Conservation (phyloP, 2,888 invertebrate species). For the Pachydiplax longipennis region DNA sequence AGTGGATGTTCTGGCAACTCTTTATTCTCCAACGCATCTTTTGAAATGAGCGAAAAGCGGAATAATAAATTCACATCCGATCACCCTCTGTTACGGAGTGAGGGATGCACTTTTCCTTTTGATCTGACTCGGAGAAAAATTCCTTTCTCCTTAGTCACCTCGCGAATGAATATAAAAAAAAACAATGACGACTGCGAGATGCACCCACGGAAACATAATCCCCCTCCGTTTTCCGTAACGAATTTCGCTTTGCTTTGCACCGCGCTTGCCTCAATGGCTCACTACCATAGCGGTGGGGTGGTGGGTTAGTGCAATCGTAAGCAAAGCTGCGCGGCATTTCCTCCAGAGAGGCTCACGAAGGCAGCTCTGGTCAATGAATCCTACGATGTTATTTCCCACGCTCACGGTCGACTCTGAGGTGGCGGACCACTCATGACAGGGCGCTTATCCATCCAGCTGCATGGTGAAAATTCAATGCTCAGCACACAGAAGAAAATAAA, state of each 20-base stretch:
- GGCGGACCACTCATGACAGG: neutral
- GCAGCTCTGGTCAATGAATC: slow-evolving; percentile 30
- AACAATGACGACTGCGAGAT: neutral
- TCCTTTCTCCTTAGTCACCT: too few relatives aligned
- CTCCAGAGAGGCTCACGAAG: slow-evolving; percentile 5
- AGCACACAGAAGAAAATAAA: slow-evolving; percentile 4
- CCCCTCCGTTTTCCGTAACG: neutral
- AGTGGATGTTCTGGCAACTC: too few relatives aligned
- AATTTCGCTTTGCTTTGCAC: neutral
- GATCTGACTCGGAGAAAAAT: too few relatives aligned
- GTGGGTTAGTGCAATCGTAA: slow-evolving; percentile 5
- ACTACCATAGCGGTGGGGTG: neutral
- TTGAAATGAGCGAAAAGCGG: too few relatives aligned
- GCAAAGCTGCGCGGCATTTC: slow-evolving; percentile 22
- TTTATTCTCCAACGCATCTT: too few relatives aligned
- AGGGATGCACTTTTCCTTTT: too few relatives aligned
- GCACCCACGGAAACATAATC: neutral
- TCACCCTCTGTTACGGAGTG: too few relatives aligned
- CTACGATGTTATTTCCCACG: slow-evolving; percentile 17
- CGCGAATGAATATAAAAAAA: too few relatives aligned
- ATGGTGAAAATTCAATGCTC: neutral
- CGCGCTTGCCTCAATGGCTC: neutral
- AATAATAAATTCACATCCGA: too few relatives aligned
- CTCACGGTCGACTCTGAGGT: neutral
- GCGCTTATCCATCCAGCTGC: slow-evolving; percentile 10